Base-by-base conservation (phyloP, 2,797 vertebrate genomes). In the Cephalopachus bancanus region DNA sequence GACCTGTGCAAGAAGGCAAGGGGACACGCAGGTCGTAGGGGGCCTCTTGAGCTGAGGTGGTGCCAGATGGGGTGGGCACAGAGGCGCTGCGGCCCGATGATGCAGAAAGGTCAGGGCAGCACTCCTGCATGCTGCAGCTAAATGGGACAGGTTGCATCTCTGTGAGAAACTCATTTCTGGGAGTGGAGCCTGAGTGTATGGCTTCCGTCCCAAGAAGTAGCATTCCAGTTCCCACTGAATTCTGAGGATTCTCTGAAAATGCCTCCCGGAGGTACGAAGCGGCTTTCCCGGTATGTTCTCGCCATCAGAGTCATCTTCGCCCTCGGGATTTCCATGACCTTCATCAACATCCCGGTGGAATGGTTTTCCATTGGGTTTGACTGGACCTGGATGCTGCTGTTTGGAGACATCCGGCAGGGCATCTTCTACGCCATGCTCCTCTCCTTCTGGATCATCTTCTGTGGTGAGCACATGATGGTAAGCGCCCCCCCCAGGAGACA, bases 391-490 rank as follows among this genome's bases (percentile, higher is more conserved):
- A 99, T 99, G 99, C 98, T 99, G 90, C 98, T 99, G 19, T 99
- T 99, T 0, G 99, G 99, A 72, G 99, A 99, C 97, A 99, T 99
- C 93, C 99, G 99, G 24, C 99, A 99, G 98, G 99, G 99, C 89
- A 99, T 99, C 97, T 99, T 99, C 98, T 99, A 99, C 11, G 99
- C 99, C 69, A 99, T 99, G 99, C 99, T 99, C 37, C 99, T 99
- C 26, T 99, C 99, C 0, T 99, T 99, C 97, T 99, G 99, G 99
- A 99, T 99, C 98, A 99, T 99, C 98, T 99, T 99, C 98, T 99
- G 99, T 0, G 99, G 99, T 33, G 99, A 99, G 98, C 99, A 99
- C 98, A 99, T 99, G 98, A 99, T 99, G 99, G 99, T 99, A 98
- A 65, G 98, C 97, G 19, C 10, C 1, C 14, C 11, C 3, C 5